phyloP scores from a whole-genome alignment of 2,888 invertebrate genomes.

The Aromia moschata region DNA sequence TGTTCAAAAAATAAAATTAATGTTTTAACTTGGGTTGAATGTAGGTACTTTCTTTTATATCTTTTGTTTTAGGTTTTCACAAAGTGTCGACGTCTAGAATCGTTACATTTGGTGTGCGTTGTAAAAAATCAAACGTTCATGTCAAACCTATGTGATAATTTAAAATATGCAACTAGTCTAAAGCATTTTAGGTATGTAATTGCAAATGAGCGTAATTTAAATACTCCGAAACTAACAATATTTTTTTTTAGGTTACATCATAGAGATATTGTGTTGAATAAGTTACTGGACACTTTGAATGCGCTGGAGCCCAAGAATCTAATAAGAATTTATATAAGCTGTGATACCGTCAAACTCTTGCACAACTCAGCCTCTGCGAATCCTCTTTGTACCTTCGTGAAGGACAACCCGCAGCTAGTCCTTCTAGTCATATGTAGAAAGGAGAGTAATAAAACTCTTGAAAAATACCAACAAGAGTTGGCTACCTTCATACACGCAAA shows the following conservation, averaged over 20 bases:
- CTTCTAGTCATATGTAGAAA: background rate
- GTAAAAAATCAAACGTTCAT: background rate
- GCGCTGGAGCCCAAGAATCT: background rate
- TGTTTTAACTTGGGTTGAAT: no score
- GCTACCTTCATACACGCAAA: background rate
- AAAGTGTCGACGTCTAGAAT: background rate
- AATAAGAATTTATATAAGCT: background rate
- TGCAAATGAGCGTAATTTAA: no score
- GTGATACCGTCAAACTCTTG: no score
- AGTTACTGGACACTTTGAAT: background rate
- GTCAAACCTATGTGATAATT: background rate
- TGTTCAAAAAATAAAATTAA: no score
- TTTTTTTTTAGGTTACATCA: background rate
- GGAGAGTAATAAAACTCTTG: background rate
- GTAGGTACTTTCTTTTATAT: no score
- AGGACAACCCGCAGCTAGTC: background rate
- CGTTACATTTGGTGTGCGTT: background rate
- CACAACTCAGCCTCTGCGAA: no score
- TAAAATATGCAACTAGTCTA: background rate
- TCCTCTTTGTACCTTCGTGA: background rate
- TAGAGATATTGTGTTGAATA: background rate
- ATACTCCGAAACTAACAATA: no score
- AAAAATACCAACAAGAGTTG: background rate
- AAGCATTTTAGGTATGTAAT: background rate
- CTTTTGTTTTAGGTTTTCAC: background rate